phyloP scores from a whole-genome alignment of 1,140 invertebrate genomes.

The Zaprionus vittiger region DNA sequence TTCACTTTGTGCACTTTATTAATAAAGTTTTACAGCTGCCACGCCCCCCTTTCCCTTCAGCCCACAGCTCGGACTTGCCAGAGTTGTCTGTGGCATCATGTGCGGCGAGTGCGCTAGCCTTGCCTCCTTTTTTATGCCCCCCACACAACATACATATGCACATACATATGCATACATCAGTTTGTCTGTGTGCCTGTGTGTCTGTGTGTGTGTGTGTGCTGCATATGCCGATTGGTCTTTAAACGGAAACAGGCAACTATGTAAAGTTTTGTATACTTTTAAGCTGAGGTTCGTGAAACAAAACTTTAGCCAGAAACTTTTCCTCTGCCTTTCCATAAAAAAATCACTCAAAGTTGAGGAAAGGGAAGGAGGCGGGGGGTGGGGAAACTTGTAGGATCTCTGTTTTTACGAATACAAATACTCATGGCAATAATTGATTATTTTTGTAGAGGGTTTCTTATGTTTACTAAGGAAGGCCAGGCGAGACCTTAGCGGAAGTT shows the following conservation, averaged over 20 bases:
- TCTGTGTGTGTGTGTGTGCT: neutral
- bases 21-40: conserved; percentile 69
- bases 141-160: conserved; percentile 9
- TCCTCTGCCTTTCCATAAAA: conserved; percentile 1
- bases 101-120: neutral
- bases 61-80: conserved; percentile 15
- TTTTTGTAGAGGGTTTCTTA: neutral
- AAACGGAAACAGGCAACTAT: conserved; percentile 15
- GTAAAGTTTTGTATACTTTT: conserved; percentile 39
- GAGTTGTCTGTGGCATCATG: conserved; percentile 31
- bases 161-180: conserved; percentile 5
- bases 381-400: neutral
- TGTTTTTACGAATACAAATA: conserved; percentile 12
- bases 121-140: conserved; percentile 24
- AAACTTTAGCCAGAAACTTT: conserved; percentile 27
- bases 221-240: conserved; percentile 30
- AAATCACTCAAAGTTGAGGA: neutral
- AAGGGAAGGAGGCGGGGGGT: rapidly evolving
- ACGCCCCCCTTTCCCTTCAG: neutral
- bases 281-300: conserved; percentile 39
- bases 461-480: neutral
- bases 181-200: neutral
- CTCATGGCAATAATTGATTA: conserved; percentile 29
- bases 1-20: conserved; percentile 75
- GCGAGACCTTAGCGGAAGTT: neutral